Evolutionary conservation across 2,113 vertebrate species (phyloP).

Genomic region (Galemys pyrenaicus): DNA sequence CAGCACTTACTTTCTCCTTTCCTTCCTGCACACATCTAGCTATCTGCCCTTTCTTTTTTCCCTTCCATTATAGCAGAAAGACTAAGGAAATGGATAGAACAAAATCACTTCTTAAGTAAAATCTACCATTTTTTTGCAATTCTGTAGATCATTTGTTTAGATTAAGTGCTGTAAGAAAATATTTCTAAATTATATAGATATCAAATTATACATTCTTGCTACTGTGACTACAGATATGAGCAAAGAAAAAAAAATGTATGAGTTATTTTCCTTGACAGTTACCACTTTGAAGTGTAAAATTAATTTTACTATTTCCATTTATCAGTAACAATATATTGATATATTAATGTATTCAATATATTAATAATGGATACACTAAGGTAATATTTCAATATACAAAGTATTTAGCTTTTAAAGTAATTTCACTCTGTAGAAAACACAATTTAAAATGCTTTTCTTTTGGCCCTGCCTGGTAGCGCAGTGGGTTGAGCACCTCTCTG

Average conservation of each 20-base stretch:
- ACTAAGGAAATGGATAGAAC: background rate
- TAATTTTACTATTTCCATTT: background rate
- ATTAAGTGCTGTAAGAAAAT: background rate
- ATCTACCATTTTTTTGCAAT: background rate
- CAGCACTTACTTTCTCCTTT: no score
- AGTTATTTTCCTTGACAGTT: no score
- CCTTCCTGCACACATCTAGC: background rate
- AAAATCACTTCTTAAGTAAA: slow-evolving; percentile 41
- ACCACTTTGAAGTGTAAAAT: background rate
- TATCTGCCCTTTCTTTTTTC: background rate
- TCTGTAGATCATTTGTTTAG: background rate
- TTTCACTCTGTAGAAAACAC: no score
- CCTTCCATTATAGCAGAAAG: background rate
- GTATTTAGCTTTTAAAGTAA: background rate
- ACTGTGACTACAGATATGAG: no score
- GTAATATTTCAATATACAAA: background rate
- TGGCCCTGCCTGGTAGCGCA: no score
- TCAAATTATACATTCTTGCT: background rate
- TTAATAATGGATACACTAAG: background rate
- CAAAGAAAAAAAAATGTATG: no score
- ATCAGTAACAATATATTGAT: background rate
- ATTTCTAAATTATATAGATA: background rate
- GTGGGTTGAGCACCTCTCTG: no score
- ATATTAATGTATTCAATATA: background rate
- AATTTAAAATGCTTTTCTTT: no score